Evolutionary conservation across 2,113 vertebrate genomes (phyloP), one percentile per base, ranked within the genome.

Genomic region (Merops nubicus): DNA sequence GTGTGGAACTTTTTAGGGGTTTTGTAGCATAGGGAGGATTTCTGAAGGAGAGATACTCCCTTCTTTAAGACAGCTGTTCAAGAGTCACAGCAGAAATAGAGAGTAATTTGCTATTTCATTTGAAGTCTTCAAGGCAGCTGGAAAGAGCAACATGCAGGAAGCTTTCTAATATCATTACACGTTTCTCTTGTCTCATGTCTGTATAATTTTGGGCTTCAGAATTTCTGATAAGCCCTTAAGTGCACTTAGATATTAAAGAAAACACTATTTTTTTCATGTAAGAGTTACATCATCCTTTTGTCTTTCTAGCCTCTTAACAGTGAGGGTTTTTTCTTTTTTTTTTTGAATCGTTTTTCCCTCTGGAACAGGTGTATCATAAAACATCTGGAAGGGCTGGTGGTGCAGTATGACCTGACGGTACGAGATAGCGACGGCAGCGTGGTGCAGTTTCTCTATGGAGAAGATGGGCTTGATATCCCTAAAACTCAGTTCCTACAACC

Each of bases 371-470:
- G 99, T 74, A 96, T 99, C 82, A 98, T 99, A 84, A 99, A 99
- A 76, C 99, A 99, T 94, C 97, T 99, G 95, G 99, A 99, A 94
- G 99, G 99, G 8, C 96, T 99, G 96, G 99, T 99, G 3, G 99
- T 99, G 42, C 99, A 99, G 96, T 99, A 99, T 9, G 99, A 99
- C 82, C 98, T 99, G 92, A 99, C 99, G 0, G 99, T 99, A 50
- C 98, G 99, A 5, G 99, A 99, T 95, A 99, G 99, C 0, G 99
- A 99, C 5, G 99, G 99, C 85, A 99, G 99, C 0, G 98, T 99
- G 93, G 98, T 99, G 33, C 99, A 99, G 98, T 99, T 99, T 96
- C 98, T 99, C 3, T 99, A 99, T 2, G 99, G 99, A 25, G 99
- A 99, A 91, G 99, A 99, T 2, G 99, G 99, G 4, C 97, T 99